phyloP scores from a whole-genome alignment of 2,113 vertebrate genomes.

The Carassius carassius region DNA sequence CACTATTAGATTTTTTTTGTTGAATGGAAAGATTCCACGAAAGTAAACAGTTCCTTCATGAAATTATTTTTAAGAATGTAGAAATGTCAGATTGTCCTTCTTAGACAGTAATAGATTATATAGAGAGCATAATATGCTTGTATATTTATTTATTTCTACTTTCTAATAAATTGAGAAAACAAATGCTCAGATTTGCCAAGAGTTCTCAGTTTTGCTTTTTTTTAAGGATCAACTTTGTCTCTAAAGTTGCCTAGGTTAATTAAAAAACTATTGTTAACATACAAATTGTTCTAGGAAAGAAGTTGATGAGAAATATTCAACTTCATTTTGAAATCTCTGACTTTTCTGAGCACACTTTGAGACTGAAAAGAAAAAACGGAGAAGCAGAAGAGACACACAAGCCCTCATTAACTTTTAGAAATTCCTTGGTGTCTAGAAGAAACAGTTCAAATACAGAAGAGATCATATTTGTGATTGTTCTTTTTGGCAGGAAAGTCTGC shows the following conservation, averaged over 20 bases:
- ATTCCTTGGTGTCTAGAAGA: neutral
- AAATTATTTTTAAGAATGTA: neutral
- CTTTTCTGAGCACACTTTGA: neutral
- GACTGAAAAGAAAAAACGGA: neutral
- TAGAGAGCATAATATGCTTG: neutral
- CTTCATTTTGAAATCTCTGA: neutral
- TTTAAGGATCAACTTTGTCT: neutral
- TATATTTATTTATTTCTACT: neutral
- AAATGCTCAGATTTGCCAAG: neutral
- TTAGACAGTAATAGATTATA: neutral
- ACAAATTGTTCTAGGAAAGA: neutral
- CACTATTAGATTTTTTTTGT: no score
- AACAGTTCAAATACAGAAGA: neutral
- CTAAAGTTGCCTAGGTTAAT: neutral
- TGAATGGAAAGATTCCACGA: no score
- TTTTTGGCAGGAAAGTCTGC: neutral
- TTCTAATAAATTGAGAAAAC: neutral
- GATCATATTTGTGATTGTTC: neutral
- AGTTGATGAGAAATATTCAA: neutral
- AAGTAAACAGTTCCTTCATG: no score
- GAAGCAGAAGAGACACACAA: neutral
- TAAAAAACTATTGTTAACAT: no score
- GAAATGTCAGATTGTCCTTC: neutral
- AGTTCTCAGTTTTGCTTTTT: neutral
- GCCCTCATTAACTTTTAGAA: neutral